A percentile compares a stretch with the other conserved stretches of the same genome.
Evolutionary conservation across 1,140 invertebrate species (phyloP).

Genomic region (Helicoverpa armigera): DNA sequence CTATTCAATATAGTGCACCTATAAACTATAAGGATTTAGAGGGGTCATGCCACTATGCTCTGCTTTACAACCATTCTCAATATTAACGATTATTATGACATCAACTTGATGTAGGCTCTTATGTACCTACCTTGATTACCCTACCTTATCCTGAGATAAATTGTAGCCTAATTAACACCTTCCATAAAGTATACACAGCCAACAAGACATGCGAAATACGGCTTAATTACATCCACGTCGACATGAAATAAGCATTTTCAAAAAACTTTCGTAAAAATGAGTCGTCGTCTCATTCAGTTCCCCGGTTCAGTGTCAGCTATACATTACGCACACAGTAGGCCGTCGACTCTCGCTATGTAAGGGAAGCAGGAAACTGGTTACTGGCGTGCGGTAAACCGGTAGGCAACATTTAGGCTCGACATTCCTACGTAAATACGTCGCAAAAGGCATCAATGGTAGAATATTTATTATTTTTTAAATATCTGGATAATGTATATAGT

Average conservation of each 20-base stretch:
- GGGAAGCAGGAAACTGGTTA: slow-evolving; percentile 26
- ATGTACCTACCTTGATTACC: too few species aligned
- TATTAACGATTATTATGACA: slow-evolving; percentile 22
- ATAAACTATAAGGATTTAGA: slow-evolving; percentile 41
- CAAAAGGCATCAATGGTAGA: background rate
- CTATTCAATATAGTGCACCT: slow-evolving; percentile 67
- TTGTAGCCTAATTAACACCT: too few species aligned
- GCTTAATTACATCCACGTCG: too few species aligned
- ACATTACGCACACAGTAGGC: too few species aligned
- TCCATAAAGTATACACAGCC: too few species aligned
- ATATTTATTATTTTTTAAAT: too few species aligned
- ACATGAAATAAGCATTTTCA: too few species aligned
- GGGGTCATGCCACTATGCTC: slow-evolving; percentile 21
- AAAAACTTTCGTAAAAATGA: too few species aligned
- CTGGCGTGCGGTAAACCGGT: slow-evolving; percentile 24
- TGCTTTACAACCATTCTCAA: slow-evolving; percentile 31
- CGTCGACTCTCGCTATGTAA: background rate
- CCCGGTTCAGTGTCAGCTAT: background rate
- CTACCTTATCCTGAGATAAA: too few species aligned
- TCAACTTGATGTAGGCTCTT: too few species aligned
- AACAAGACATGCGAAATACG: too few species aligned
- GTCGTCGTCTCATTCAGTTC: background rate
- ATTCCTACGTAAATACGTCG: slow-evolving; percentile 1
- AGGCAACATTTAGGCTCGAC: background rate
- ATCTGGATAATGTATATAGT: too few species aligned